Base-by-base conservation (phyloP, 2,113 vertebrate species). In the Turdus rufiventris region DNA sequence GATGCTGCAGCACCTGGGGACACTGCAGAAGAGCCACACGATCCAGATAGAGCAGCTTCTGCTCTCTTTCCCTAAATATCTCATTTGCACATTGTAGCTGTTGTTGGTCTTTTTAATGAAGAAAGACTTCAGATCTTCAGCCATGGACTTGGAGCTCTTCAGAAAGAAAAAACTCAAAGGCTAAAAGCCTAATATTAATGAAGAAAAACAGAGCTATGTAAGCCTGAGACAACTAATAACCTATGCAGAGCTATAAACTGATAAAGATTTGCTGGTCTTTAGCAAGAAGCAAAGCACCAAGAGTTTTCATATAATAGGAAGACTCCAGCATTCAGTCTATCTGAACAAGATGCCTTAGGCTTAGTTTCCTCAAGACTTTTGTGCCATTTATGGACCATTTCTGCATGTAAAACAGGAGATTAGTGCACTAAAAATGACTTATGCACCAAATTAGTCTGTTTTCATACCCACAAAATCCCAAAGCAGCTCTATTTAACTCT, bases 341-440 rank as follows among this genome's bases (percentile, higher is more conserved):
- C 68, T 26, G 72, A 65, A 56, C 56, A 50, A 79, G 81, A 81
- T 93, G 62, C 68, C 91, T 96, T 76, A 81, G 87, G 84, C 90
- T 95, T 72, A 85, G 90, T 54, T 96, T 96, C 56, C 54, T 77
- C 73, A 87, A 95, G 89, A 88, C 80, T 96, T 96, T 80, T 88
- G 91, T 94, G 94, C 94, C 91, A 85, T 94, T 96, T 96, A 94
- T 74, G 71, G 81, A 89, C 93, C 78, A 91, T 96, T 96, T 97
- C 90, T 96, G 91, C 91, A 87, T 92, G 78, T 90, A 96, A 97
- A 96, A 92, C 61, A 91, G 97, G 93, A 95, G 92, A 96, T 94
- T 91, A 92, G 95, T 67, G 85, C 86, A 93, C 93, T 97, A 96
- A 97, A 98, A 97, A 96, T 97, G 96, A 97, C 88, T 91, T 95